Base-by-base conservation (phyloP, 2,888 invertebrate genomes). In the Dynastes tityus region DNA sequence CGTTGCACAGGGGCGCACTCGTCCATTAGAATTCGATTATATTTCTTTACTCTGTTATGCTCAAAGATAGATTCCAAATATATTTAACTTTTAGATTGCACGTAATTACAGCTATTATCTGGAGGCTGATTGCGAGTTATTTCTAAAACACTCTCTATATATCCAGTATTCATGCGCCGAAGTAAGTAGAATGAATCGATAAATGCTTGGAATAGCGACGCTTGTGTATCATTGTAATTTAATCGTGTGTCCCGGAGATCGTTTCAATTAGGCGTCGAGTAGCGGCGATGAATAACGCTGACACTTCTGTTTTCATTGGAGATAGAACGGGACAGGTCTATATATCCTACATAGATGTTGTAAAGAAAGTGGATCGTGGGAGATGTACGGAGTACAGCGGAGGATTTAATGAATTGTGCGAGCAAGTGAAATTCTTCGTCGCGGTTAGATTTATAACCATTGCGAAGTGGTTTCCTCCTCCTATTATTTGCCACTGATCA, bases 181-280 rank as follows among this genome's bases (percentile, higher is more conserved):
- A 22, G 68, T 51, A n/a, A 68, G 51, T 29, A 11, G 11, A 45
- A 45, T 45, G 11, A 53, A 74, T 74, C 73, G 73, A 73, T 73
- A 73, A 73, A 40, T 58, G 40, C 37, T 58, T 73, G 58, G 40
- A 49, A 74, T 74, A 74, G 61, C 73, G 58, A 61, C 73, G 61
- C 73, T 61, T 74, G 73, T 74, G 73, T 74, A 74, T 74, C 73
- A 74, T 74, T 74, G 73, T 74, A 74, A 74, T 74, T 74, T 74
- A 74, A 74, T 74, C 58, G 58, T 58, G 58, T 58, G 73, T 61
- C 73, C 58, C 58, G 37, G 27, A 45, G 73, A 73, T 73, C 73
- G 63, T 74, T 74, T 74, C 73, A 63, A 63, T 74, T 74, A 37
- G 32, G 61, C 73, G 22, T 16, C 22, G 8, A 53, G 53, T 53